Evolutionary conservation across 2,888 invertebrate species (phyloP).

Genomic region (Drosophila algonquin): DNA sequence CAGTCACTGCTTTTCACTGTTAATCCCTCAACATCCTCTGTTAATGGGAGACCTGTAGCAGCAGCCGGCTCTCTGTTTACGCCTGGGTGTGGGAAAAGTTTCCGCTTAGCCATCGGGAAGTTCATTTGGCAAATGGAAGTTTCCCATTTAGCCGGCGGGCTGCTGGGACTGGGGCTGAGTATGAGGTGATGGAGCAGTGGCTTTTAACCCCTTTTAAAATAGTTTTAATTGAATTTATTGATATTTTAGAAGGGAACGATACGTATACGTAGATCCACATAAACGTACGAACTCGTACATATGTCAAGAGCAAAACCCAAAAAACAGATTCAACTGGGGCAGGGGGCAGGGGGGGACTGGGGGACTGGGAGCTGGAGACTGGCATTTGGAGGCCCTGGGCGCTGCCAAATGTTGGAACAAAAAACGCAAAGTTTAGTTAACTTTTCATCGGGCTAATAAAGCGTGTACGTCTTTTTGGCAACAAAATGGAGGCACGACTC

Average conservation of each 20-base stretch:
- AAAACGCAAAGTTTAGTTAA: slow-evolving; percentile 63
- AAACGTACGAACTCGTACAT: slow-evolving; percentile 13
- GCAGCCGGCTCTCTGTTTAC: not conserved
- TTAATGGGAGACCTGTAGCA: slow-evolving; percentile 7
- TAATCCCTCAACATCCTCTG: not conserved
- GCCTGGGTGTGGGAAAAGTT: not conserved
- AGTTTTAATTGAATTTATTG: slow-evolving; percentile 59
- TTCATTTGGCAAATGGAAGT: slow-evolving; percentile 36
- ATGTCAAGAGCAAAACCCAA: slow-evolving; percentile 37
- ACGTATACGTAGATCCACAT: slow-evolving; percentile 7
- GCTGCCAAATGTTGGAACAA: slow-evolving; percentile 25
- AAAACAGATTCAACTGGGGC: slow-evolving; percentile 26
- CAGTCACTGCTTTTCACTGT: not conserved
- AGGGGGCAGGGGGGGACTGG: not conserved
- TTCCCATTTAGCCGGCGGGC: slow-evolving; percentile 21
- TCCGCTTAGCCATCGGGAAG: slow-evolving; percentile 11
- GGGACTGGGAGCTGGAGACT: slow-evolving; percentile 13
- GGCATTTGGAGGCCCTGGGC: slow-evolving; percentile 10
- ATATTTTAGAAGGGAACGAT: slow-evolving; percentile 35
- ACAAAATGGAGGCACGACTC: slow-evolving; percentile 38
- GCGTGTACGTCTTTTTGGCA: slow-evolving; percentile 62
- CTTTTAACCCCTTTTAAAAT: slow-evolving; percentile 49
- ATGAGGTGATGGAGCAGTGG: slow-evolving; percentile 32
- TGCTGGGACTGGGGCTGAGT: slow-evolving; percentile 8
- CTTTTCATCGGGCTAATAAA: slow-evolving; percentile 71